Conservation (phyloP, 2,113 vertebrate species). For the Atractosteus spatula region DNA sequence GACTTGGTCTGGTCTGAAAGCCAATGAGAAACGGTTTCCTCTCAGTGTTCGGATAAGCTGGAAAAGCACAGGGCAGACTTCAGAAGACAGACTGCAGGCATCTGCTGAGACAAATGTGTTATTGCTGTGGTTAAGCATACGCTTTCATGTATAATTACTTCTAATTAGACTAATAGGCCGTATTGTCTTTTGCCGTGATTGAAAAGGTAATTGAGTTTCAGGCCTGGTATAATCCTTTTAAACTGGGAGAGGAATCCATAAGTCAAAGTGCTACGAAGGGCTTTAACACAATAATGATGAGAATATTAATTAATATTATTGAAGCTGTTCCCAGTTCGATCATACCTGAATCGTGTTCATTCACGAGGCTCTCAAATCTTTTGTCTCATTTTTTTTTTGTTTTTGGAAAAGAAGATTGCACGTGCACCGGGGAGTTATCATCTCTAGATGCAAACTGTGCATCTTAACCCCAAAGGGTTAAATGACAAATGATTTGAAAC, state of each 20-base stretch:
- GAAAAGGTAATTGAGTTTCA: slow-evolving; percentile 46
- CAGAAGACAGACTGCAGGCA: slow-evolving; percentile 46
- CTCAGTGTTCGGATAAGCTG: slow-evolving; percentile 44
- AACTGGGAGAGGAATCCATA: slow-evolving; percentile 41
- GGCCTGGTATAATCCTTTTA: slow-evolving; percentile 49
- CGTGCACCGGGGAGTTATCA: no score
- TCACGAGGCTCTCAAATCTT: slow-evolving; percentile 26
- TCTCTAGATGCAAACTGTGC: no score
- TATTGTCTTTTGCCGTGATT: slow-evolving; percentile 47
- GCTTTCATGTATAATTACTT: slow-evolving; percentile 62
- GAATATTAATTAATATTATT: slow-evolving; percentile 54
- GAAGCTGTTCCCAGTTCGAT: slow-evolving; percentile 47
- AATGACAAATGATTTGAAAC: no score
- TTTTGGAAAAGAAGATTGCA: not conserved
- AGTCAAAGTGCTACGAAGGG: slow-evolving; percentile 48
- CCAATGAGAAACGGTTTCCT: not conserved
- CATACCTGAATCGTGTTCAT: slow-evolving; percentile 53
- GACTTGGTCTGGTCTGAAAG: no score
- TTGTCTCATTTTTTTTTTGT: slow-evolving; percentile 31
- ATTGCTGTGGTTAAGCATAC: slow-evolving; percentile 40
- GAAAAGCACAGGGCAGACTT: slow-evolving; percentile 39
- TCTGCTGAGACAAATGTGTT: slow-evolving; percentile 55
- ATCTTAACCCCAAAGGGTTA: no score
- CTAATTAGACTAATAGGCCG: slow-evolving; percentile 59
- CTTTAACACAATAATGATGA: slow-evolving; percentile 47